Evolutionary conservation across 1,140 invertebrate species (phyloP).

Genomic region (Scaptomyza hsui): DNA sequence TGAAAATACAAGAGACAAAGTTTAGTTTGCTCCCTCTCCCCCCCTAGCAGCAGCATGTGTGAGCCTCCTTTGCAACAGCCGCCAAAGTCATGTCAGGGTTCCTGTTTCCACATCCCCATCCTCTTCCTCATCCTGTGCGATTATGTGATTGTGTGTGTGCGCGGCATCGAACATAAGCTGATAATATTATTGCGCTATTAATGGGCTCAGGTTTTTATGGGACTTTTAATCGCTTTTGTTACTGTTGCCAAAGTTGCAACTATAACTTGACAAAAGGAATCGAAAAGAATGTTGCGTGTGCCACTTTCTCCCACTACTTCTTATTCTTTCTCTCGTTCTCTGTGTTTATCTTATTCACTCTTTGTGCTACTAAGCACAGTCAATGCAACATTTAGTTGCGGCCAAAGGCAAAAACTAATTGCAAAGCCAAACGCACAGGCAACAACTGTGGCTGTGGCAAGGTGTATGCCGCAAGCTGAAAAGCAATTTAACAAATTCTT

Average conservation of each 20-base stretch:
- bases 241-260: constrained; percentile 77
- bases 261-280: constrained; percentile 72
- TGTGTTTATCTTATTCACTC: constrained; percentile 5
- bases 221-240: constrained; percentile 83
- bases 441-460: constrained; percentile 40
- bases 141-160: constrained; percentile 39
- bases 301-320: constrained; percentile 20
- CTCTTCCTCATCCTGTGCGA: neutral
- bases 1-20: constrained; percentile 82
- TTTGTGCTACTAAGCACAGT: constrained; percentile 57
- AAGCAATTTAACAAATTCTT: constrained; percentile 82
- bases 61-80: constrained; percentile 12
- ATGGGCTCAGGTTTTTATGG: constrained; percentile 80
- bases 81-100: neutral
- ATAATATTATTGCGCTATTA: constrained; percentile 83
- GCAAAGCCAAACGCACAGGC: constrained; percentile 76
- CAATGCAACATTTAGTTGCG: constrained; percentile 70
- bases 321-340: neutral
- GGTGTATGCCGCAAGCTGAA: constrained; percentile 61
- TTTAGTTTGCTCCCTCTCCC: constrained; percentile 51
- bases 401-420: constrained; percentile 73
- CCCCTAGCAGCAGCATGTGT: constrained; percentile 9
- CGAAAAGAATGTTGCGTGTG: constrained; percentile 60
- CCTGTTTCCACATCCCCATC: constrained; percentile 4
- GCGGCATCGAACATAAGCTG: constrained; percentile 79